A percentile compares a stretch with the other conserved stretches of the same genome.
Conservation (phyloP, 1,140 invertebrate species). For the Saccostrea glomerata region DNA sequence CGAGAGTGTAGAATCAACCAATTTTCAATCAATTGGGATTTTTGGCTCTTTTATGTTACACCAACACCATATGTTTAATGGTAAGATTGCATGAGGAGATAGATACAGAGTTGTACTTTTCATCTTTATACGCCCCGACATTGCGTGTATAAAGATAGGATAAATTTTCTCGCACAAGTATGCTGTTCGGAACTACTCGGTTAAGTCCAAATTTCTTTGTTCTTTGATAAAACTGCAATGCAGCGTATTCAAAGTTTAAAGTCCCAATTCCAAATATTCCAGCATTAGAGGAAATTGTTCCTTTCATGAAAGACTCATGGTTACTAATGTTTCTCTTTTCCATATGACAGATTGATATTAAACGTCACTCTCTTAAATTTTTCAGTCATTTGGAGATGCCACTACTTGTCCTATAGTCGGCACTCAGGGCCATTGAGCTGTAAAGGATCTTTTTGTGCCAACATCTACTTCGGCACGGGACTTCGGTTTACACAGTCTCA, state of each 20-base stretch:
- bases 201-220: background rate
- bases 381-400: too few species aligned
- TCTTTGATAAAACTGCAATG: background rate
- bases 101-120: background rate
- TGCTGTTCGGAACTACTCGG: background rate
- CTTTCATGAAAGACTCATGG: too few species aligned
- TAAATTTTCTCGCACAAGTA: background rate
- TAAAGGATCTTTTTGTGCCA: too few species aligned
- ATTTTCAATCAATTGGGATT: conserved; percentile 9
- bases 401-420: too few species aligned
- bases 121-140: background rate
- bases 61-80: conserved; percentile 6
- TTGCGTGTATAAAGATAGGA: background rate
- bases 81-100: conserved; percentile 14
- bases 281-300: too few species aligned
- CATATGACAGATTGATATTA: too few species aligned
- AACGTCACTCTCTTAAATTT: too few species aligned
- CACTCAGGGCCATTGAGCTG: too few species aligned
- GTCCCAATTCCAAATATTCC: too few species aligned
- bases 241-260: too few species aligned
- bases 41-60: background rate
- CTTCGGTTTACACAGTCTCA: too few species aligned
- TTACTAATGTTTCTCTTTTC: background rate
- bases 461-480: too few species aligned
- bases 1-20: background rate